Base-by-base conservation (phyloP, 2,797 vertebrate species). In the Hippocampus kuda region DNA sequence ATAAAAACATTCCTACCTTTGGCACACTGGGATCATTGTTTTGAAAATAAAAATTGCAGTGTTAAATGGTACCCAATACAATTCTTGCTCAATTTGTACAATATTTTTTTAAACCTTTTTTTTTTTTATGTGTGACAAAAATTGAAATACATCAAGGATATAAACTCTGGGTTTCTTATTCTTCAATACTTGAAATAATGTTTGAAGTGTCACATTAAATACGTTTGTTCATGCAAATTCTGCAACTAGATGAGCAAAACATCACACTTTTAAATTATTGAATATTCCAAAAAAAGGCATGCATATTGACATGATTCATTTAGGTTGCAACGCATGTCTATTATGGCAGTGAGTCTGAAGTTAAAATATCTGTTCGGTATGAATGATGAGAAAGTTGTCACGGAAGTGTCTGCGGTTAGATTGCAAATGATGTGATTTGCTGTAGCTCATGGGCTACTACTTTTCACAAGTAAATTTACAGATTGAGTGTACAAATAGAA, bases 1-100 rank as follows among this genome's bases (percentile, higher is more conserved):
- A 20, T 0, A 64, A 64, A 64, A 64, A 48, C 44, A 65, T 65
- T 65, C 63, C 63, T 65, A 62, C 26, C 42, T 65, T 63, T 63
- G 61, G 9, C 38, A 63, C 18, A 41, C 42, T 56, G 22, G 51
- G 7, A 61, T 30, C 13, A 34, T 62, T 62, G 8, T 42, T 0
- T 63, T 63, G 11, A 2, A 2, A 54, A 13, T 11, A 24, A 57
- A 30, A 60, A 30, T 60, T 24, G 12, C 5, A 24, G 41, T 65
- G 42, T 27, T 26, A 44, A 41, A 44, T 64, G 62, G 13, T 64
- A 64, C 62, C 7, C 2, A 38, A 26, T 64, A 15, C 41, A 64
- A 46, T 24, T 42, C 62, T 24, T 63, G 22, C 41, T 41, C 41
- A n/a, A 44, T 42, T 63, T 57, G 24, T 12, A 15, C 38, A 51